Evolutionary conservation across 1,140 invertebrate species (phyloP).

Genomic region (Cyclargus thomasi): DNA sequence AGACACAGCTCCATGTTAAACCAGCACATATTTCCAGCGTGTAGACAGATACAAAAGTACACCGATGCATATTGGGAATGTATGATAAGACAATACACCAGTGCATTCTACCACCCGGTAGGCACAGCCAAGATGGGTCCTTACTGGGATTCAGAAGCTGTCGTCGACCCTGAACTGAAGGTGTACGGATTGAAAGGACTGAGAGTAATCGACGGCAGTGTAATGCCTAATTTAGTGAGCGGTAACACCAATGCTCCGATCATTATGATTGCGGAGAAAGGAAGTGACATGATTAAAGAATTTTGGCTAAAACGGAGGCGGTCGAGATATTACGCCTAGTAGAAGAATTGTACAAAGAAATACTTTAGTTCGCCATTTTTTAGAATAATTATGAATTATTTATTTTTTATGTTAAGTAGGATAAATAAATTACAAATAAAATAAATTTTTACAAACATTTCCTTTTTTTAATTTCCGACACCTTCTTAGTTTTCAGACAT

Average conservation of each 20-base stretch:
- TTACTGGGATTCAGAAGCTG: conserved; percentile 86
- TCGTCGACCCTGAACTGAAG: conserved; percentile 88
- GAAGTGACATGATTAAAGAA: conserved; percentile 87
- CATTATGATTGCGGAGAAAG: conserved; percentile 92
- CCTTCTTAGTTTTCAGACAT: too few relatives aligned
- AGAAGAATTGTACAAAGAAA: conserved; percentile 37
- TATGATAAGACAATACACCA: conserved; percentile 86
- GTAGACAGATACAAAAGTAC: conserved; percentile 78
- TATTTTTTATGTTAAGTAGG: too few relatives aligned
- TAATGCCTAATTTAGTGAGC: conserved; percentile 88
- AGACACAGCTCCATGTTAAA: conserved; percentile 82
- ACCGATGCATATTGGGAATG: conserved; percentile 89
- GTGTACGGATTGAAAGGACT: conserved; percentile 88
- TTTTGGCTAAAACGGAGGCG: conserved; percentile 79
- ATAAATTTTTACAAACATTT: too few relatives aligned
- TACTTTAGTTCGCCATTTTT: conserved; percentile 34
- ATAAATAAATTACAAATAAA: too few relatives aligned
- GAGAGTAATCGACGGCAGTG: conserved; percentile 89
- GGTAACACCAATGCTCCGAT: conserved; percentile 90
- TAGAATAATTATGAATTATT: neutral
- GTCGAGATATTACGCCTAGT: conserved; percentile 54
- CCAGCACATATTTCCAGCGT: conserved; percentile 82
- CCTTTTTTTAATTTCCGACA: too few relatives aligned
- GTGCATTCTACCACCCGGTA: conserved; percentile 90
- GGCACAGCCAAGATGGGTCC: conserved; percentile 96